A percentile compares a stretch with the other conserved stretches of the same genome.
Conservation (phyloP, 1,140 invertebrate species). For the Aplysia californica region DNA sequence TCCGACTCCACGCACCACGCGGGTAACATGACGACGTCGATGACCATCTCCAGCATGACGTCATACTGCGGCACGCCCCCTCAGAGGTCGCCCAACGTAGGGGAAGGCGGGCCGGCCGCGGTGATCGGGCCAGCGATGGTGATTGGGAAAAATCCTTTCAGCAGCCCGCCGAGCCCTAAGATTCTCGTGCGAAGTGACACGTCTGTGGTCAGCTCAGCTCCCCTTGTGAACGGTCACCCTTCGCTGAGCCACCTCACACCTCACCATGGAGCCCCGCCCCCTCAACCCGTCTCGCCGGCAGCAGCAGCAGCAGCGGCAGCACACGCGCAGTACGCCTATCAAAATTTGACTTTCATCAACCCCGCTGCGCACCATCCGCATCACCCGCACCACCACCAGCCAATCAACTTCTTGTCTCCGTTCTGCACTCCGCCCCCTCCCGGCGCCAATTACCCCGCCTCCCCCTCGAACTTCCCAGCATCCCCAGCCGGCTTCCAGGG, state of each 20-base stretch:
- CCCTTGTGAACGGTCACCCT: conserved; percentile 25
- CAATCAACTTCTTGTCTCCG: conserved; percentile 31
- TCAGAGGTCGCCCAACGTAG: conserved; percentile 52
- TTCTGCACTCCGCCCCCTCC: conserved; percentile 68
- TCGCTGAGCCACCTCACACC: conserved; percentile 28
- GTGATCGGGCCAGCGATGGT: too few species aligned
- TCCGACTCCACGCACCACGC: conserved; percentile 33
- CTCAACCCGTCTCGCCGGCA: conserved; percentile 3
- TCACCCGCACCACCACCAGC: conserved; percentile 45
- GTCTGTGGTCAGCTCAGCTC: conserved; percentile 32
- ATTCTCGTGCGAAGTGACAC: neutral
- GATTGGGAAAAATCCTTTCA: conserved; percentile 56
- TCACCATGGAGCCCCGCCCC: conserved; percentile 26
- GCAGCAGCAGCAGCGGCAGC: too few species aligned
- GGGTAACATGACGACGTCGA: conserved; percentile 48
- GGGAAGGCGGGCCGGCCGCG: too few species aligned
- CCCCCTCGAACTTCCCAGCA: conserved; percentile 52
- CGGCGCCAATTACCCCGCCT: conserved; percentile 49
- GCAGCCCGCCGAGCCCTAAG: conserved; percentile 41
- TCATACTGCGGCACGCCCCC: conserved; percentile 54
- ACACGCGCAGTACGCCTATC: conserved; percentile 35
- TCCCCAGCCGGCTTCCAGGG: conserved; percentile 37
- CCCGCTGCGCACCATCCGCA: conserved; percentile 61
- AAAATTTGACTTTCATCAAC: conserved; percentile 37
- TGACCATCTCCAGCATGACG: conserved; percentile 54